Evolutionary conservation across 1,140 invertebrate species (phyloP).

Genomic region (Leptinotarsa undecemlineata): DNA sequence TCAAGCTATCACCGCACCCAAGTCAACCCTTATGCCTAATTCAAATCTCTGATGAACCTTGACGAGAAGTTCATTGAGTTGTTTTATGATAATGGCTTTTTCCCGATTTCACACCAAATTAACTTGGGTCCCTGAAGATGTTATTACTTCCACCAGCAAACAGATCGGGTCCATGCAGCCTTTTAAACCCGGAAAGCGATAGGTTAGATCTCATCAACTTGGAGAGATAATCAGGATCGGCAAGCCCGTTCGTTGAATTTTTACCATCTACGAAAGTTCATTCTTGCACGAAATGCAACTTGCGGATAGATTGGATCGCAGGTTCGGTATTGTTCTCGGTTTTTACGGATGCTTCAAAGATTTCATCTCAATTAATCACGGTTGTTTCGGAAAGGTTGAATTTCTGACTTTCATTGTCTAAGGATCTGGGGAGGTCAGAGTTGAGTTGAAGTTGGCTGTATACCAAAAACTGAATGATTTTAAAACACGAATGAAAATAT

Average conservation of each 20-base stretch:
- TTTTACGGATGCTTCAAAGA: too few species aligned
- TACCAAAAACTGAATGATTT: too few species aligned
- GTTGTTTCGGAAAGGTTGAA: too few species aligned
- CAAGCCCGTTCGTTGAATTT: neutral
- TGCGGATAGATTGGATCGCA: neutral
- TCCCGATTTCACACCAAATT: conserved; percentile 4
- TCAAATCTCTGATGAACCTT: neutral
- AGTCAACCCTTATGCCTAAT: neutral
- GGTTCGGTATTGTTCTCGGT: too few species aligned
- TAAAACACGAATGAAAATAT: too few species aligned
- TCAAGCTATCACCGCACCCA: too few species aligned
- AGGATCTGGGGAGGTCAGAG: too few species aligned
- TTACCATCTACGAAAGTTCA: neutral
- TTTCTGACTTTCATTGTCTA: too few species aligned
- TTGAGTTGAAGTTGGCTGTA: too few species aligned
- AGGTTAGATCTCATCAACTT: neutral
- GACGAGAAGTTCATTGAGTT: conserved; percentile 1
- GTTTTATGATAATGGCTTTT: conserved; percentile 1
- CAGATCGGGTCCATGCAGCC: neutral
- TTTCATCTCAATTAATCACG: too few species aligned
- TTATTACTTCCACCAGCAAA: neutral
- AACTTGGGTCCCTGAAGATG: neutral
- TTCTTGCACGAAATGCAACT: neutral
- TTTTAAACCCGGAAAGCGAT: neutral
- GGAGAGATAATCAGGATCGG: neutral